Conservation (phyloP, 2,113 vertebrate genomes). For the Tichodroma muraria region DNA sequence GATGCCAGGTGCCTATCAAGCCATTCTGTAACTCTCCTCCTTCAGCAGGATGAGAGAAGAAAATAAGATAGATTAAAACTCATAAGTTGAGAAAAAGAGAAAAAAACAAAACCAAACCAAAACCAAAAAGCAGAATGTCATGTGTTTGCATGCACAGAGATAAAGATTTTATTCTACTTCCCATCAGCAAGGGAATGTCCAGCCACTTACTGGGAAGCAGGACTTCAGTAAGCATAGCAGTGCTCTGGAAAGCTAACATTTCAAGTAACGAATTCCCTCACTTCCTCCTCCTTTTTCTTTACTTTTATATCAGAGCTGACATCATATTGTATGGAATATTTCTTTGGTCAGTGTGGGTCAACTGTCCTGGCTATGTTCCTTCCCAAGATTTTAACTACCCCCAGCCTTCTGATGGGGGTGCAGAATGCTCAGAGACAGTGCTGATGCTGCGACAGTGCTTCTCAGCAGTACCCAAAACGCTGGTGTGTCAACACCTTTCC, state of each 20-base stretch:
- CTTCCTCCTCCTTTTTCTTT: not conserved
- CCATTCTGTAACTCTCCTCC: not conserved
- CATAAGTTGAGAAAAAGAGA: not conserved
- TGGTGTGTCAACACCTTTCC: not conserved
- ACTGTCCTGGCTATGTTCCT: not conserved
- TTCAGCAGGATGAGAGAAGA: not conserved
- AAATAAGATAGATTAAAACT: not conserved
- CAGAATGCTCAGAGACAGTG: rapidly evolving
- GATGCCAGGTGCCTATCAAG: not conserved
- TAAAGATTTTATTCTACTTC: not conserved
- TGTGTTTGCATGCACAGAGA: not conserved
- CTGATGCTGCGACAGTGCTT: rapidly evolving
- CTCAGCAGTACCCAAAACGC: not conserved
- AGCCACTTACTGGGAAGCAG: not conserved
- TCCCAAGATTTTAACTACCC: not conserved
- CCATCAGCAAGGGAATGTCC: not conserved
- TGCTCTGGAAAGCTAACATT: not conserved
- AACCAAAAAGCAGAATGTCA: not conserved
- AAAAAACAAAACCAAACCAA: not conserved
- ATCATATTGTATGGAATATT: not conserved
- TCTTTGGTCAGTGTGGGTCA: not conserved
- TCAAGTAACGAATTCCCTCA: rapidly evolving
- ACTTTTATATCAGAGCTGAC: not conserved
- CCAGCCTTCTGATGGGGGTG: not conserved
- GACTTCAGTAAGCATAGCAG: not conserved